A percentile compares a stretch with the other conserved stretches of the same genome.
Conservation (phyloP, 2,113 vertebrate species). For the Ptilonorhynchus violaceus region DNA sequence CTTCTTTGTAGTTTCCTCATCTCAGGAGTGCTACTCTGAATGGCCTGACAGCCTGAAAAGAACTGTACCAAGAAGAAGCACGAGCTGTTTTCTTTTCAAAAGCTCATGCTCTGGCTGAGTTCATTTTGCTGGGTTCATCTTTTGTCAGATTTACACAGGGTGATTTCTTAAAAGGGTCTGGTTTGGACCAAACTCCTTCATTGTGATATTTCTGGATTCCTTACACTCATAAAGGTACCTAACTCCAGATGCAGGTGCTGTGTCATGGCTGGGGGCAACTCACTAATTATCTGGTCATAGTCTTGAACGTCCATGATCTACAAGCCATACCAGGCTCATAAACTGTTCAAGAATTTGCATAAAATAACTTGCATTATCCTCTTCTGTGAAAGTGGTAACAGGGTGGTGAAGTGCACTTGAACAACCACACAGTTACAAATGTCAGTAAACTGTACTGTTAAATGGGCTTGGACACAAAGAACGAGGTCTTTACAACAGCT, state of each 20-base stretch:
- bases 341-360: not conserved
- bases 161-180: not conserved
- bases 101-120: not conserved
- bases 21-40: not conserved
- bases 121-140: not conserved
- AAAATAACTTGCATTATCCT: not conserved
- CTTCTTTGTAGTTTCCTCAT: constrained; percentile 1
- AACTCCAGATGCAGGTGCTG: not conserved
- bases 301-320: not conserved
- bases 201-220: not conserved
- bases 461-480: not conserved
- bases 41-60: not conserved
- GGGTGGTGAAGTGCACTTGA: not conserved
- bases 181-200: not conserved
- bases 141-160: not conserved
- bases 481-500: not conserved
- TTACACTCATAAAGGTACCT: not conserved
- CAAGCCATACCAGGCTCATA: not conserved
- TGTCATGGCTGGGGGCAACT: rapidly evolving
- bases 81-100: not conserved
- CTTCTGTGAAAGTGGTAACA: not conserved
- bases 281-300: not conserved
- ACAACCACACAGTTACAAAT: not conserved
- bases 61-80: not conserved
- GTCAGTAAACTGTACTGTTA: not conserved